These are phyloP conservation scores for Siderastrea siderea DNA, from an alignment of 92 coral and sea anemone species.

Conservation along the genomic window DNA sequence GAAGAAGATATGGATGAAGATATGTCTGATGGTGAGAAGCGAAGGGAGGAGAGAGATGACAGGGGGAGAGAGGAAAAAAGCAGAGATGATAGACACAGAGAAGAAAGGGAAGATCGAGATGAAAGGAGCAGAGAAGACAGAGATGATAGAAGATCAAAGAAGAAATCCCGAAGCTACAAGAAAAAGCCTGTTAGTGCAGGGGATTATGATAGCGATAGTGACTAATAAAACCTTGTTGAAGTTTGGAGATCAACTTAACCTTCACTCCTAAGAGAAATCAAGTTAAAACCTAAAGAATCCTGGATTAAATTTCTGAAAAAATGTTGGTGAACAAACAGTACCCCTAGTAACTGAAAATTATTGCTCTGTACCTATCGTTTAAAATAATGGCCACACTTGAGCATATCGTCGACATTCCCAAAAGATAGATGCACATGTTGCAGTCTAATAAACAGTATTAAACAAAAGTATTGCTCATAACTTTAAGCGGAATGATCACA, in stretches of 20 bases:
- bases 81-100: slow-evolving; percentile 49
- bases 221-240: slow-evolving; percentile 30
- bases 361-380: background rate
- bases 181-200: slow-evolving; percentile 98
- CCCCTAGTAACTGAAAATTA: background rate
- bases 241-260: background rate
- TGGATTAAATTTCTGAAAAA: no score
- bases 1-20: slow-evolving; percentile 64
- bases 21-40: slow-evolving; percentile 72
- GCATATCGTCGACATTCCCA: background rate
- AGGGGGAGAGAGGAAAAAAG: slow-evolving; percentile 50
- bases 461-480: no score
- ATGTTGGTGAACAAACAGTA: background rate
- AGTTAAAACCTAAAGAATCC: no score
- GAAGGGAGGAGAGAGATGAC: slow-evolving; percentile 41
- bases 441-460: background rate
- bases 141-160: slow-evolving; percentile 68
- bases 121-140: slow-evolving; percentile 28
- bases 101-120: slow-evolving; percentile 27
- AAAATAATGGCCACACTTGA: background rate
- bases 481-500: background rate
- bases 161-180: slow-evolving; percentile 93
- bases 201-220: slow-evolving; percentile 91
- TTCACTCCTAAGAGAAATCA: no score
- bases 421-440: background rate